These are phyloP conservation scores for Ips typographus DNA, from an alignment of 1,140 invertebrate species.

Conservation along the genomic window DNA sequence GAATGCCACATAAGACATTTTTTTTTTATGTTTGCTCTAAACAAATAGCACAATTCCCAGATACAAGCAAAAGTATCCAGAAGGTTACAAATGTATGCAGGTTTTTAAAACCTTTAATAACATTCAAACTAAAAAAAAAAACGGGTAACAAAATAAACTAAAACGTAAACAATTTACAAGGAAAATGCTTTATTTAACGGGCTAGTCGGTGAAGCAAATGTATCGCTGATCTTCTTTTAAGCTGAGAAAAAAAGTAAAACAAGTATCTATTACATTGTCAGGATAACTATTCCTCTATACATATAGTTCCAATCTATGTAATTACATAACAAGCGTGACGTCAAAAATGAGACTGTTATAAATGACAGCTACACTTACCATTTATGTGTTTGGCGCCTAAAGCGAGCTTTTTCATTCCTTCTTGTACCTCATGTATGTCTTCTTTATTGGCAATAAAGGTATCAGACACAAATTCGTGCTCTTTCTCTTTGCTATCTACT, in stretches of 20 bases:
- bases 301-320: no score
- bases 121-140: neutral
- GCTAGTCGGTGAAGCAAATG: constrained; percentile 38
- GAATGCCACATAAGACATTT: no score
- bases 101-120: no score
- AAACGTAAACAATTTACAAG: neutral
- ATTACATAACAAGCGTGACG: constrained; percentile 11
- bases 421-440: constrained; percentile 67
- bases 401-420: constrained; percentile 67
- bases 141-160: no score
- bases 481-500: constrained; percentile 44
- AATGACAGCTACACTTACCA: constrained; percentile 48
- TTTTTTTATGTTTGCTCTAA: no score
- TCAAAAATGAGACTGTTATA: no score
- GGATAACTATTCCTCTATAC: no score
- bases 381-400: constrained; percentile 43
- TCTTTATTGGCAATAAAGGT: constrained; percentile 61
- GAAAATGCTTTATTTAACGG: constrained; percentile 30
- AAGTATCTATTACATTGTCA: constrained; percentile 52
- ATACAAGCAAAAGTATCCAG: no score
- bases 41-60: no score
- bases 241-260: constrained; percentile 50
- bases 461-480: constrained; percentile 69
- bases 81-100: no score
- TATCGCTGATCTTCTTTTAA: constrained; percentile 50